Evolutionary conservation across 2,888 invertebrate species (phyloP).

Genomic region (Venustoraphidia nigricollis): DNA sequence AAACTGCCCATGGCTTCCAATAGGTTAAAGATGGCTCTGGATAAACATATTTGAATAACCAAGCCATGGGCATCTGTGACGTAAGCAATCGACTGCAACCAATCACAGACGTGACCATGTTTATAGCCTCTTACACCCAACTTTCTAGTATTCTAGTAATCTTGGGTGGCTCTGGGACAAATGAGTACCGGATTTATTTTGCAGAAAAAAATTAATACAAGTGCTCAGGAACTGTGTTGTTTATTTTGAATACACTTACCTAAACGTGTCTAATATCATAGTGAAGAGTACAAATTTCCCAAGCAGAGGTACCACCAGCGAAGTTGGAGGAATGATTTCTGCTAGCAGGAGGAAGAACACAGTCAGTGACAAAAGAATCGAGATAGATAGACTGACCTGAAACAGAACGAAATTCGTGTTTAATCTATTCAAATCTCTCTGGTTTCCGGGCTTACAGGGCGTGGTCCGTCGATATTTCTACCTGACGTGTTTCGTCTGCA

Average conservation of each 20-base stretch:
- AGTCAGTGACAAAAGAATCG: conserved; percentile 85
- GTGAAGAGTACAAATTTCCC: conserved; percentile 93
- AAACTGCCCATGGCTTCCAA: too few species aligned
- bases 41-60: too few species aligned
- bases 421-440: too few species aligned
- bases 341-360: conserved; percentile 90
- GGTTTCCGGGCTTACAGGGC: too few species aligned
- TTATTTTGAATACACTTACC: conserved; percentile 35
- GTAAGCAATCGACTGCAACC: too few species aligned
- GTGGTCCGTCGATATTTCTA: too few species aligned
- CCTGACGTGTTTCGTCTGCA: too few species aligned
- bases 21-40: too few species aligned
- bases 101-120: too few species aligned
- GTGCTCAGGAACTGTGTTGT: not conserved
- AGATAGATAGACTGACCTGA: conserved; percentile 86
- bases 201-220: not conserved
- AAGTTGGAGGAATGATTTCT: conserved; percentile 82
- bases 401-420: conserved; percentile 10
- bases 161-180: not conserved
- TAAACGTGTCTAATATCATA: conserved; percentile 89
- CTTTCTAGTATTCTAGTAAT: too few species aligned
- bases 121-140: too few species aligned
- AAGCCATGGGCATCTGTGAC: too few species aligned
- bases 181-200: not conserved
- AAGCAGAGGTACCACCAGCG: conserved; percentile 80